These are phyloP conservation scores for Psilanteris sp. DNA, from an alignment of 1,140 invertebrate genomes.

Conservation along the genomic window DNA sequence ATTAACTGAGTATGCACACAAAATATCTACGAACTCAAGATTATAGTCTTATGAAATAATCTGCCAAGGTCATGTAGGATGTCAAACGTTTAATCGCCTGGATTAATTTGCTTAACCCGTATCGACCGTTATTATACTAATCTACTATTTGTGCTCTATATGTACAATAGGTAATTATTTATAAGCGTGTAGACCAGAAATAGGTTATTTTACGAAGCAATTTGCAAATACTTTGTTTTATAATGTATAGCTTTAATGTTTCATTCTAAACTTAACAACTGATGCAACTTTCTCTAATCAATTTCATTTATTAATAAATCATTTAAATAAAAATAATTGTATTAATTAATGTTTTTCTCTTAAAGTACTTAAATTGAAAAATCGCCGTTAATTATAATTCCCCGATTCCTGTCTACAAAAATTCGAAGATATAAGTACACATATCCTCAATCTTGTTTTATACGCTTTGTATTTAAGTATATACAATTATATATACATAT, in stretches of 20 bases:
- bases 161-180: slow-evolving; percentile 64
- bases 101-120: slow-evolving; percentile 47
- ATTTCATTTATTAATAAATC: too few relatives aligned
- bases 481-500: too few relatives aligned
- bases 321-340: too few relatives aligned
- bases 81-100: slow-evolving; percentile 42
- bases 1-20: slow-evolving; percentile 22
- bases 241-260: too few relatives aligned
- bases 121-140: slow-evolving; percentile 48
- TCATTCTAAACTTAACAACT: too few relatives aligned
- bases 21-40: slow-evolving; percentile 41
- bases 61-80: slow-evolving; percentile 42
- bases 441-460: slow-evolving; percentile 34
- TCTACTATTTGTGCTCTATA: slow-evolving; percentile 70
- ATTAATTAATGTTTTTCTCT: too few relatives aligned
- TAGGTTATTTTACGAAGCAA: neutral
- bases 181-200: slow-evolving; percentile 4
- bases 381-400: too few relatives aligned
- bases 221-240: too few relatives aligned
- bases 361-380: too few relatives aligned
- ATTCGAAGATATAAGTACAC: slow-evolving; percentile 7
- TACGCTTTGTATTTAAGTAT: slow-evolving; percentile 34
- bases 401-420: slow-evolving; percentile 21
- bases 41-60: slow-evolving; percentile 18
- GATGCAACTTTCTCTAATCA: too few relatives aligned